Evolutionary conservation across 2,888 invertebrate genomes (phyloP).

Genomic region (Ariolimax columbianus): DNA sequence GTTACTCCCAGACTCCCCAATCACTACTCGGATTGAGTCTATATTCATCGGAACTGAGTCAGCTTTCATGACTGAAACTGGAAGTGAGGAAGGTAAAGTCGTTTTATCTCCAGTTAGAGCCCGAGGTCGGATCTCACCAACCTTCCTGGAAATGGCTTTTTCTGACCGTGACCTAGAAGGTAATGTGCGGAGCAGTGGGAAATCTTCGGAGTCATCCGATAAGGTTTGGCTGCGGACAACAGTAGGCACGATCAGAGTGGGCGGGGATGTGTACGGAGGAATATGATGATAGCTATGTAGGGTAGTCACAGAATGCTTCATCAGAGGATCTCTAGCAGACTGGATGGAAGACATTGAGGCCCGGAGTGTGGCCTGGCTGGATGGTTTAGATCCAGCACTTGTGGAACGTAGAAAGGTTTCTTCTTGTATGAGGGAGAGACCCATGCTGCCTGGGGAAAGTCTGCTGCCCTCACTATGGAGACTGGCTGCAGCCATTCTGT

Average conservation of each 20-base stretch:
- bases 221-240: constrained; percentile 60
- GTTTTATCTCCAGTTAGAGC: constrained; percentile 41
- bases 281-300: constrained; percentile 17
- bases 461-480: constrained; percentile 31
- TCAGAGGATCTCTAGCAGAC: constrained; percentile 39
- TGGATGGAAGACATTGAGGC: constrained; percentile 39
- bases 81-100: neutral
- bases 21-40: constrained; percentile 37
- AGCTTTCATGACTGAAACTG: constrained; percentile 24
- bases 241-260: constrained; percentile 33
- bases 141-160: constrained; percentile 36
- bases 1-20: neutral
- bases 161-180: constrained; percentile 55
- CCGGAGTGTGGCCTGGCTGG: neutral
- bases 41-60: constrained; percentile 34
- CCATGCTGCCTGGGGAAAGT: constrained; percentile 44
- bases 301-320: constrained; percentile 27
- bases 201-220: constrained; percentile 57
- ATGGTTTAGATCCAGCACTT: constrained; percentile 21
- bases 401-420: constrained; percentile 54
- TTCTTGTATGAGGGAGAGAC: constrained; percentile 68
- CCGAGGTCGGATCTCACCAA: constrained; percentile 34
- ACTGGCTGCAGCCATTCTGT: constrained; percentile 35
- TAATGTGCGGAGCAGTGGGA: constrained; percentile 57
- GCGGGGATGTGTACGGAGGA: constrained; percentile 39